Percentiles rank a stretch among this genome's conserved stretches.
These are phyloP conservation scores for Harmothoe impar DNA, from an alignment of 2,888 invertebrate genomes.

Conservation along the genomic window DNA sequence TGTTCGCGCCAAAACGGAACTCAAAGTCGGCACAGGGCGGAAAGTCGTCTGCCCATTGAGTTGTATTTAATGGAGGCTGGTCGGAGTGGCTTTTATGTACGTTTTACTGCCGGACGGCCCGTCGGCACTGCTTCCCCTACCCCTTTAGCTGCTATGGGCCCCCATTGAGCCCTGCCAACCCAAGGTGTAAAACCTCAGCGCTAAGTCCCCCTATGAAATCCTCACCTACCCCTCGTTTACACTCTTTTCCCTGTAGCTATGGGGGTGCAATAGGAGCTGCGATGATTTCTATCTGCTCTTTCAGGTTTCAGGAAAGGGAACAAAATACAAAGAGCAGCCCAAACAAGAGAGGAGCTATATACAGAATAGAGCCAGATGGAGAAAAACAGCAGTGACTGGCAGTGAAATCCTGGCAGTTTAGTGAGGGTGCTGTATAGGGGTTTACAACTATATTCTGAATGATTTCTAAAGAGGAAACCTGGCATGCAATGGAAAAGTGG, in stretches of 20 bases:
- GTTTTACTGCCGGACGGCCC: neutral
- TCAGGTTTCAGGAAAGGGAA: neutral
- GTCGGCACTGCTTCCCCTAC: neutral
- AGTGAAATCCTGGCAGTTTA: neutral
- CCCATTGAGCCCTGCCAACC: constrained; percentile 12
- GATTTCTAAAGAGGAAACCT: too few species aligned
- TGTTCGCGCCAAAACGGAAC: constrained; percentile 46
- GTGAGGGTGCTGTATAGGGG: neutral
- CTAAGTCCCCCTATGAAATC: neutral
- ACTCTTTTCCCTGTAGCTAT: neutral
- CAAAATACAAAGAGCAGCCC: neutral
- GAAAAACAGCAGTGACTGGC: neutral
- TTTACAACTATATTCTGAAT: too few species aligned
- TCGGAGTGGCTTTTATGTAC: constrained; percentile 38
- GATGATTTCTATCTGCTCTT: neutral
- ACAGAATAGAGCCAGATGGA: neutral
- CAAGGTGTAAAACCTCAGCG: neutral
- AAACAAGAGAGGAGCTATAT: neutral
- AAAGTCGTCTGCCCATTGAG: constrained; percentile 52
- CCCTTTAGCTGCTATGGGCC: neutral
- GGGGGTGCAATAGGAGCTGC: neutral
- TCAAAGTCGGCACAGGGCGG: neutral
- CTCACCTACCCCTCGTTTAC: neutral
- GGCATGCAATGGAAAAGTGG: too few species aligned
- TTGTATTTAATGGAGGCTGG: constrained; percentile 38